Percentiles rank a stretch among this genome's conserved stretches.
Conservation (phyloP, 2,797 vertebrate genomes). For the Mus caroli region DNA sequence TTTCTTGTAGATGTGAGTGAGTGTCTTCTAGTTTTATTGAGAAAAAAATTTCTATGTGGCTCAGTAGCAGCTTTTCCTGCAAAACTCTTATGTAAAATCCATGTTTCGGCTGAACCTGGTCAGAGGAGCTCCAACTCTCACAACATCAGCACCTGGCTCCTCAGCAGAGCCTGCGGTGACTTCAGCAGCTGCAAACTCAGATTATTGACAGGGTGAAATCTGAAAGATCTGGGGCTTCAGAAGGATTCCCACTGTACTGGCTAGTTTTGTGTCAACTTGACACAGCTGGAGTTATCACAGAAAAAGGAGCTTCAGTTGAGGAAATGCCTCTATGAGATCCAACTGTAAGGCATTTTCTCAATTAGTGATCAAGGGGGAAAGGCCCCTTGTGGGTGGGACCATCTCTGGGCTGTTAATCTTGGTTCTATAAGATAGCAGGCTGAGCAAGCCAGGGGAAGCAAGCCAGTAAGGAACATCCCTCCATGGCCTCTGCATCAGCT, state of each 20-base stretch:
- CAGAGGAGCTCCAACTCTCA: background rate
- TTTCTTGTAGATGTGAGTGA: background rate
- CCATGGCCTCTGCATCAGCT: too few relatives aligned
- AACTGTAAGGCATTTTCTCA: too few relatives aligned
- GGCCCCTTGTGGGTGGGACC: too few relatives aligned
- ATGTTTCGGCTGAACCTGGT: background rate
- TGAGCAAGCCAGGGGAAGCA: too few relatives aligned
- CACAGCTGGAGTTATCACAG: too few relatives aligned
- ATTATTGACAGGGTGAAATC: conserved; percentile 20
- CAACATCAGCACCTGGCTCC: background rate
- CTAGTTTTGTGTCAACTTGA: too few relatives aligned
- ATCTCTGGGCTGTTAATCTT: too few relatives aligned
- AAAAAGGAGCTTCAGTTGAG: too few relatives aligned
- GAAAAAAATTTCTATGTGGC: background rate
- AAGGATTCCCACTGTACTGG: conserved; percentile 19
- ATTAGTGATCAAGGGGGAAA: too few relatives aligned
- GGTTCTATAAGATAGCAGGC: too few relatives aligned
- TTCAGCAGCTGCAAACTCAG: background rate
- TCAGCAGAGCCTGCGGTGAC: background rate
- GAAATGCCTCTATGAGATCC: too few relatives aligned
- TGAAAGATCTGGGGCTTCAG: background rate
- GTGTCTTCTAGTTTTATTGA: background rate
- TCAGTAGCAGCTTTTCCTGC: conserved; percentile 2
- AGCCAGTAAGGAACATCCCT: too few relatives aligned
- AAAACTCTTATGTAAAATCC: background rate